Base-by-base conservation (phyloP, 2,113 vertebrate species). In the Meles meles region DNA sequence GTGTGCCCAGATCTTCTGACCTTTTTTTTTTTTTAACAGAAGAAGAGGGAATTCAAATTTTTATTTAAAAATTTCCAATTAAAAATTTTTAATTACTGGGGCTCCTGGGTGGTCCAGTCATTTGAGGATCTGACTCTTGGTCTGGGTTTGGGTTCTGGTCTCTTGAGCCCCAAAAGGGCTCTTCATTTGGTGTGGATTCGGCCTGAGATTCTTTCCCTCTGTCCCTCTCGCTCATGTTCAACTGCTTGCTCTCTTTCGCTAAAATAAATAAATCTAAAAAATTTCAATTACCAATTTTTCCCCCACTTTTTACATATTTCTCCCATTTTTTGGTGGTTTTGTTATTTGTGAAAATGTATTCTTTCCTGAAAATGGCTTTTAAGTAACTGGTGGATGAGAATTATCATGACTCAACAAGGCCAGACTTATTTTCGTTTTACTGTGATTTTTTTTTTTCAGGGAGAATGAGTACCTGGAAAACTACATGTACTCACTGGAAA, bases 301-400 rank as follows among this genome's bases (percentile, higher is more conserved):
- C 15, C 2, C 3, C 18, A n/a, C 4, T 80, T 57, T 39, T 72
- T 69, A 69, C 39, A 42, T 25, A 94, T 84, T 79, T 55, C 20
- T 5, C 67, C 39, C 11, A 37, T 12, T 76, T 88, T 49, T 29
- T 39, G 13, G 13, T 3, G 2, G 6, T 72, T 87, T 94, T 63
- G 31, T 82, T 76, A 37, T 65, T 92, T 84, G 49, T 29, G 55
- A 82, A 81, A 87, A 94, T 5, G 10, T 63, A 87, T 92, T 74
- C 17, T 97, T 89, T 81, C 29, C 49, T 76, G 57, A 84, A 90
- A 94, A 84, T 88, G 47, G 39, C 72, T 95, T 95, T 81, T 92
- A 76, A 90, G 23, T 77, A 29, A 63, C 42, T 85, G 12, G 55
- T 87, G 39, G 34, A 65, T 90, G 11, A 83, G 14, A 90, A 63